Conservation (phyloP, 2,113 vertebrate genomes). For the Rhipidura dahli region DNA sequence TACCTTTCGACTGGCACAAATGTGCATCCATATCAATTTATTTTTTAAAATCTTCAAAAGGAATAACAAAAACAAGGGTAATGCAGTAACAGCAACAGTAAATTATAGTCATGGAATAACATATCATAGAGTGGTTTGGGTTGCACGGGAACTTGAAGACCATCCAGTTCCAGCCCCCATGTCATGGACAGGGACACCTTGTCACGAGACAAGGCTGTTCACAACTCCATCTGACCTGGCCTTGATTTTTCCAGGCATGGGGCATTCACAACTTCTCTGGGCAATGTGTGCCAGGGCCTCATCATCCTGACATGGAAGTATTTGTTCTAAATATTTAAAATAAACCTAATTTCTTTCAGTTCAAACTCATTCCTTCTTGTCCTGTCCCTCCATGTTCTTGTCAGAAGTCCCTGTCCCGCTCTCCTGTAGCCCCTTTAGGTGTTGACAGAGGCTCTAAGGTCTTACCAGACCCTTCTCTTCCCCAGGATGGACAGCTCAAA, state of each 20-base stretch:
- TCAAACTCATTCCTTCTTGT: neutral
- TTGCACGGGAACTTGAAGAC: neutral
- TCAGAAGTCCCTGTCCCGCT: neutral
- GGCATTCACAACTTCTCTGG: neutral
- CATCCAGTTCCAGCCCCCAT: neutral
- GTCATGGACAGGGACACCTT: neutral
- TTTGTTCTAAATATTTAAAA: neutral
- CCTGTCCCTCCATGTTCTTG: neutral
- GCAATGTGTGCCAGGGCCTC: neutral
- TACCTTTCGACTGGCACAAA: neutral
- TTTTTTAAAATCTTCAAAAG: neutral
- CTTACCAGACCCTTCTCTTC: neutral
- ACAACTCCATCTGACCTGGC: rapidly evolving
- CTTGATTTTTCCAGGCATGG: neutral
- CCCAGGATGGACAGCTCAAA: neutral
- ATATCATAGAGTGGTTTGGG: neutral
- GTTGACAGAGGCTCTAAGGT: neutral
- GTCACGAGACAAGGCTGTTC: neutral
- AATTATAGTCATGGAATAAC: neutral
- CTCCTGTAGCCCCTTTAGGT: neutral
- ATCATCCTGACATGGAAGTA: neutral
- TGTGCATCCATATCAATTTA: rapidly evolving
- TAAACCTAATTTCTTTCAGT: neutral
- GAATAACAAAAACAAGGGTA: neutral
- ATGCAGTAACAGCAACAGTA: neutral